A percentile compares a stretch with the other conserved stretches of the same genome.
Evolutionary conservation across 2,888 invertebrate species (phyloP).

Genomic region (Drosophila austrosaltans): DNA sequence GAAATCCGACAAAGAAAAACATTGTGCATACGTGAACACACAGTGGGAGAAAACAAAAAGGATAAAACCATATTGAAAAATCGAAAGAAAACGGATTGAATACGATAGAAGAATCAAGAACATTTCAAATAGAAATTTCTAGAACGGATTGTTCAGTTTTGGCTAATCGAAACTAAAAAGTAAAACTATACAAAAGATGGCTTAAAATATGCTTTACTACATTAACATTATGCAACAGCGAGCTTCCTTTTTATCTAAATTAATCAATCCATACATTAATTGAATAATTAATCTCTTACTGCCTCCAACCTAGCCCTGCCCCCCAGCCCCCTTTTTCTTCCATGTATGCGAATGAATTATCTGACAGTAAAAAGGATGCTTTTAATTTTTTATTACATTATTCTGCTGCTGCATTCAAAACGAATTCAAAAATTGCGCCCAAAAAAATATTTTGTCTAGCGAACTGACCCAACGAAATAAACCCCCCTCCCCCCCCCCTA

Average conservation of each 20-base stretch:
- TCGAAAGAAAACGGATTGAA: constrained; percentile 6
- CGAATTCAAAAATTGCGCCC: constrained; percentile 52
- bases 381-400: constrained; percentile 31
- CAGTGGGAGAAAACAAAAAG: constrained; percentile 24
- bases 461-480: constrained; percentile 13
- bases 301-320: neutral
- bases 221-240: constrained; percentile 79
- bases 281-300: neutral
- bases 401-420: constrained; percentile 71
- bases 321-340: neutral
- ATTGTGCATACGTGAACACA: constrained; percentile 76
- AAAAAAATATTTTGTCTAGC: constrained; percentile 48
- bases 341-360: constrained; percentile 19
- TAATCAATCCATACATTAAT: constrained; percentile 1
- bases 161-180: constrained; percentile 33
- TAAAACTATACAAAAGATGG: constrained; percentile 82
- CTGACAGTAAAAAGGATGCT: constrained; percentile 71
- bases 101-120: neutral
- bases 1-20: constrained; percentile 21
- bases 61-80: constrained; percentile 38
- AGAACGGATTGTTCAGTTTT: constrained; percentile 5
- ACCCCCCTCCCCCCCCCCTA: neutral
- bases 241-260: constrained; percentile 76
- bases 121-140: constrained; percentile 2
- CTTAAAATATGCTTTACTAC: constrained; percentile 84